Conservation (phyloP, 2,113 vertebrate species). For the Chaetodon trifascialis region DNA sequence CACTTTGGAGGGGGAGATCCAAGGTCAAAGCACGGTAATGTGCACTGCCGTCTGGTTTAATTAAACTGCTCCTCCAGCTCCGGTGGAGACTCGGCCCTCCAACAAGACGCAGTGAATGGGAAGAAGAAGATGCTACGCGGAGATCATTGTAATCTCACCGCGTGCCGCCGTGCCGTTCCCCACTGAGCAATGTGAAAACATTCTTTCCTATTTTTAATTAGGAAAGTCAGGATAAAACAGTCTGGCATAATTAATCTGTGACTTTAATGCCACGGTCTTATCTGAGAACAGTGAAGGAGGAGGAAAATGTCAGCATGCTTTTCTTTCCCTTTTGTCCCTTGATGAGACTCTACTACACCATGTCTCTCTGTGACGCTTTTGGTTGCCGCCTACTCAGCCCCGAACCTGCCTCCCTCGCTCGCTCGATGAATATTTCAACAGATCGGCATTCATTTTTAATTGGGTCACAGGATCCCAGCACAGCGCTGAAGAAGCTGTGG, state of each 20-base stretch:
- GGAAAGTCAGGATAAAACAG: conserved; percentile 52
- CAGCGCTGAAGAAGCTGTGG: conserved; percentile 34
- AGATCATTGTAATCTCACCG: conserved; percentile 35
- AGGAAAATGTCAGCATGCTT: conserved; percentile 27
- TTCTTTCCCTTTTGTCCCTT: conserved; percentile 1
- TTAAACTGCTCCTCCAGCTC: conserved; percentile 54
- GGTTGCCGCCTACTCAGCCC: conserved; percentile 33
- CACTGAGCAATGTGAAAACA: conserved; percentile 39
- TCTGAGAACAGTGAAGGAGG: conserved; percentile 30
- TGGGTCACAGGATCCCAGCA: conserved; percentile 57
- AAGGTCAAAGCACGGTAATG: conserved; percentile 55
- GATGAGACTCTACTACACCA: conserved; percentile 3
- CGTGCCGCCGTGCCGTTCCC: background rate
- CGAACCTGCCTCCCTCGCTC: conserved; percentile 13
- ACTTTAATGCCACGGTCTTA: conserved; percentile 28
- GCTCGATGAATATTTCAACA: conserved; percentile 78
- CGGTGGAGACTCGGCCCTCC: conserved; percentile 19
- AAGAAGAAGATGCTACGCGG: conserved; percentile 26
- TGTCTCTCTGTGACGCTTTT: conserved; percentile 34
- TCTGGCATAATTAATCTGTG: conserved; percentile 47
- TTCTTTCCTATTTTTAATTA: conserved; percentile 63
- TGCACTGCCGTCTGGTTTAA: conserved; percentile 61
- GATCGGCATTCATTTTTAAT: conserved; percentile 76
- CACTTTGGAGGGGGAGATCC: conserved; percentile 57
- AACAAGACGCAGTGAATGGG: conserved; percentile 35